Base-by-base conservation (phyloP, 2,888 invertebrate species). In the Phanerotoma sp. region DNA sequence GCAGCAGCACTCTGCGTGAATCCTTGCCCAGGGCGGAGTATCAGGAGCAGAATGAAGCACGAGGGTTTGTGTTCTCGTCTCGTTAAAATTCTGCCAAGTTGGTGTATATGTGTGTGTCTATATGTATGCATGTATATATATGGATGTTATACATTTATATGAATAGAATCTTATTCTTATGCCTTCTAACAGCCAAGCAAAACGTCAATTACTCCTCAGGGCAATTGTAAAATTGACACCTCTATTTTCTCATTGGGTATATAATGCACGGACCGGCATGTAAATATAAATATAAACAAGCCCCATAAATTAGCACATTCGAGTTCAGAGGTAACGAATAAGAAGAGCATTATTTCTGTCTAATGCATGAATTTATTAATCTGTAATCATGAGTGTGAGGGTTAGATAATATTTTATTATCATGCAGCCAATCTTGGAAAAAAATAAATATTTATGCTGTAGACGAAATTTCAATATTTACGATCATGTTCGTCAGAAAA, bases 81-180 rank as follows among this genome's bases (percentile, higher is more conserved):
- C 69, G 72, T 72, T 72, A 72, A 72, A 70, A 72, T 71, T 70
- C 71, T 70, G 64, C 61, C 61, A 69, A 66, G 65, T 67, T 25
- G 1, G 25, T 7, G 25, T 25, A 9, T 7, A 9, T 25, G 16
- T 35, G 13, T 52, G 41, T 54, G 55, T 50, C 16, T 38, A 46
- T 30, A 44, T 42, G 15, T 20, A 45, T 46, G n/a, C 18, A 32
- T 30, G 16, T 25, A 30, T 30, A 30, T 30, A 28, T 30, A 45
- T 33, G 33, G 25, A 25, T 37, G 22, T 47, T 11, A 15, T 15
- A n/a, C 60, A 62, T 60, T 60, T 64, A 56, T 55, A 35, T 56
- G 57, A 52, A 61, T 53, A 54, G 54, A 58, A 51, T 44, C 38
- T 45, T 30, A 54, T 51, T 54, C 20, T 42, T 13, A 21, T 40